Base-by-base conservation (phyloP, 1,140 invertebrate species). In the Sycophila sp. region DNA sequence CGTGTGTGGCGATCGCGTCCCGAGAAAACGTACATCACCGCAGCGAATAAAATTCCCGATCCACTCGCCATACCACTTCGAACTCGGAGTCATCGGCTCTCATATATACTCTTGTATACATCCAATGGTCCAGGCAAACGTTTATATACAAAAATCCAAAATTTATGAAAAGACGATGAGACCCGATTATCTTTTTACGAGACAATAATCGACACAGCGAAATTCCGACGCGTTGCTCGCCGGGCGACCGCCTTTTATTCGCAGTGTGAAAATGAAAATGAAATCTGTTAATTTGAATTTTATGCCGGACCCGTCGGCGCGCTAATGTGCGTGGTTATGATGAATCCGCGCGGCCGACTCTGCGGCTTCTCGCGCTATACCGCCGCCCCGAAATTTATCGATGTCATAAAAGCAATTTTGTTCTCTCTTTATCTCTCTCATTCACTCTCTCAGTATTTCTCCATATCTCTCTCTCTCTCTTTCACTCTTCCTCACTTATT, bases 191-290 rank as follows among this genome's bases (percentile, higher is more conserved):
- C 64, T 56, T 67, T 56, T 45, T 58, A 67, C 38, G 65, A 58
- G 55, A 47, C 56, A 66, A 66, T 66, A 66, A 66, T 56, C 64
- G 64, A 56, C 64, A 32, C 62, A 65, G 36, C 30, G 36, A n/a
- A n/a, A n/a, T n/a, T n/a, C n/a, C n/a, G n/a, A n/a, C n/a, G n/a
- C n/a, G n/a, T n/a, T n/a, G n/a, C n/a, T n/a, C n/a, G n/a, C n/a
- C n/a, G 40, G 15, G 40, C 40, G 15, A 42, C n/a, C 47, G 42
- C 34, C 36, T 40, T 42, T 60, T 60, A 59, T 69, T 30, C 56
- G 11, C 45, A 59, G 66, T 60, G 66, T 69, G 66, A 69, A 60
- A 69, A 69, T 60, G 55, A 68, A 68, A 68, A 68, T 68, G 55
- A 69, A 56, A 59, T 60, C 32, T 40, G 34, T 36, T 67, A 28